Percentiles rank a stretch among this genome's conserved stretches.
Evolutionary conservation across 2,113 vertebrate species (phyloP).

Genomic region (Hemiscyllium ocellatum): DNA sequence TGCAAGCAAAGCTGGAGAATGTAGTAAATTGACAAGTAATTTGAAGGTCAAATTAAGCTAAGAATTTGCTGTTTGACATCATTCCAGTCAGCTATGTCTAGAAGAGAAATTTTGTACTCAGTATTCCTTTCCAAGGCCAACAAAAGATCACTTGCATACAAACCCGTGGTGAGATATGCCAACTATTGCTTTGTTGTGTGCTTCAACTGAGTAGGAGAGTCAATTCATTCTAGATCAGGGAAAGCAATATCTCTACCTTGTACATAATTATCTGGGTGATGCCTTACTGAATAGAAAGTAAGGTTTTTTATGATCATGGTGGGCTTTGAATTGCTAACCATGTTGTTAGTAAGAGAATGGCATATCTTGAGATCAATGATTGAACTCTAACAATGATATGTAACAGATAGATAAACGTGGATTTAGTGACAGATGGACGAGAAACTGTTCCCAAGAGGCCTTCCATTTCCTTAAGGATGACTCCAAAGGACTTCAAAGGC

Average conservation of each 20-base stretch:
- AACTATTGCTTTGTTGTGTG: not conserved
- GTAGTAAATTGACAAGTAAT: not conserved
- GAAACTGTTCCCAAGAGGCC: not conserved
- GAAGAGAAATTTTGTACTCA: not conserved
- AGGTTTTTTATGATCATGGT: not conserved
- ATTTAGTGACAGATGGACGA: not conserved
- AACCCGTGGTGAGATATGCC: not conserved
- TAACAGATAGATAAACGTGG: not conserved
- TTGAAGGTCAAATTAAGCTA: not conserved
- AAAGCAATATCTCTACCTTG: not conserved
- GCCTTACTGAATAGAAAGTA: not conserved
- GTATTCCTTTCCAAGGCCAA: not conserved
- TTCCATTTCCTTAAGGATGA: not conserved
- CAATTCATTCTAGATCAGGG: not conserved
- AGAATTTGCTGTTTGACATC: not conserved
- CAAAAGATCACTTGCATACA: not conserved
- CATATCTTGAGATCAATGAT: not conserved
- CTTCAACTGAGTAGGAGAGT: not conserved
- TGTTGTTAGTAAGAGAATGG: not conserved
- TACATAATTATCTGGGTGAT: not conserved
- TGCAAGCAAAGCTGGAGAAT: not conserved
- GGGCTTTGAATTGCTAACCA: not conserved
- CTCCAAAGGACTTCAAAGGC: constrained; percentile 19
- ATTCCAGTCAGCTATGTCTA: not conserved
- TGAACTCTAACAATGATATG: not conserved